These are phyloP conservation scores for Lophotis ruficrista DNA, from an alignment of 2,113 vertebrate genomes.

Conservation along the genomic window DNA sequence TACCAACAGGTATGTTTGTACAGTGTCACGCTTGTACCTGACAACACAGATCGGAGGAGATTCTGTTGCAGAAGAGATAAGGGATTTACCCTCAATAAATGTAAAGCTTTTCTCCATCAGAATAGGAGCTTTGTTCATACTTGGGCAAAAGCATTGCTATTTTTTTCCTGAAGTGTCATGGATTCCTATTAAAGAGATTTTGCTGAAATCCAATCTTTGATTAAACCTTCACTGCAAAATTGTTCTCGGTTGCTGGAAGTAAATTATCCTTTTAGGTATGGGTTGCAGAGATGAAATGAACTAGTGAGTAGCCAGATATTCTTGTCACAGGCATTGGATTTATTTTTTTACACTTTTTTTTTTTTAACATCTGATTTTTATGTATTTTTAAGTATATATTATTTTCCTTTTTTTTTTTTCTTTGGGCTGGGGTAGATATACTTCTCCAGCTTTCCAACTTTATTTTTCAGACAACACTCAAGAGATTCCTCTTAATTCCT, in stretches of 20 bases:
- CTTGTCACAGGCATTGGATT: neutral
- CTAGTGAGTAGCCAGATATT: neutral
- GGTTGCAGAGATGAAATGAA: conserved; percentile 2
- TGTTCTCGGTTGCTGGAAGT: conserved; percentile 21
- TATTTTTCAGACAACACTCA: neutral
- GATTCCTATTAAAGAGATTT: conserved; percentile 49
- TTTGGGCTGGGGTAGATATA: neutral
- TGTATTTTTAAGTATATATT: neutral
- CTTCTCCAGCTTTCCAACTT: neutral
- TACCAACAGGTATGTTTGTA: conserved; percentile 50
- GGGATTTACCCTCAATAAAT: conserved; percentile 40
- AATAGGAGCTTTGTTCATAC: conserved; percentile 28
- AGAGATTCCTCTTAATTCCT: neutral
- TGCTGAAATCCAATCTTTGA: conserved; percentile 44
- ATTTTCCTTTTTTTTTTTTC: neutral
- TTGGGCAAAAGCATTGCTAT: neutral
- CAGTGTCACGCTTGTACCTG: neutral
- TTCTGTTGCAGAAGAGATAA: conserved; percentile 61
- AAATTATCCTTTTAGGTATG: conserved; percentile 13
- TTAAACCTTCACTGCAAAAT: conserved; percentile 51
- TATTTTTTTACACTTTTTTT: neutral
- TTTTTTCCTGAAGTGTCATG: conserved; percentile 21
- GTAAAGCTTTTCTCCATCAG: conserved; percentile 37
- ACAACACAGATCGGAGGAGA: conserved; percentile 19
- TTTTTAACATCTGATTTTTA: neutral